These are phyloP conservation scores for Phalangium opilio DNA, from an alignment of 2,888 invertebrate species.

Conservation along the genomic window DNA sequence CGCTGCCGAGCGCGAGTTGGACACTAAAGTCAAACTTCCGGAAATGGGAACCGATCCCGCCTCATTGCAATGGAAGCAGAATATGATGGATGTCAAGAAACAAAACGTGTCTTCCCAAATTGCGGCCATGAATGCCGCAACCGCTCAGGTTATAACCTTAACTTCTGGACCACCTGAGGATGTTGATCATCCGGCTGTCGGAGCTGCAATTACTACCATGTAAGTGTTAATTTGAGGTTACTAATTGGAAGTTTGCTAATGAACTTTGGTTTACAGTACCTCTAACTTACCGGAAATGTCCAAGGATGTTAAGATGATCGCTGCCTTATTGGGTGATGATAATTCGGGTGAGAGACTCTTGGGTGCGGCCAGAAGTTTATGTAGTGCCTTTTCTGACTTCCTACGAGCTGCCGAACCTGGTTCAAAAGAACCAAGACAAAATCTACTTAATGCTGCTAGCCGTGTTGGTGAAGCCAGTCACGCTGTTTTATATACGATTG, in stretches of 20 bases:
- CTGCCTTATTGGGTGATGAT: slow-evolving; percentile 76
- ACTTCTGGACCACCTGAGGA: slow-evolving; percentile 71
- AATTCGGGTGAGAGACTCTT: slow-evolving; percentile 67
- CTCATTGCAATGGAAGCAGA: slow-evolving; percentile 84
- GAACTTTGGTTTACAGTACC: slow-evolving; percentile 37
- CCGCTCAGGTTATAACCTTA: slow-evolving; percentile 85
- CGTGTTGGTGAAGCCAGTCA: slow-evolving; percentile 93
- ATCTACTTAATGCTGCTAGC: slow-evolving; percentile 82
- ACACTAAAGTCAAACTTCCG: slow-evolving; percentile 44
- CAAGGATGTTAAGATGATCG: slow-evolving; percentile 76
- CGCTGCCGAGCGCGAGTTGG: slow-evolving; percentile 62
- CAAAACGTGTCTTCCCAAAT: slow-evolving; percentile 93
- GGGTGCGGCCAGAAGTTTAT: slow-evolving; percentile 80
- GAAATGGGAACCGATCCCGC: slow-evolving; percentile 65
- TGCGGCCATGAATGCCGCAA: slow-evolving; percentile 98
- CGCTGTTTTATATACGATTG: slow-evolving; percentile 78
- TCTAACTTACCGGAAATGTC: slow-evolving; percentile 93
- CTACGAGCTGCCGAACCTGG: slow-evolving; percentile 91
- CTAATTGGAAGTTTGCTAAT: neutral
- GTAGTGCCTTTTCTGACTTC: slow-evolving; percentile 77
- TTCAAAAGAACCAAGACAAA: slow-evolving; percentile 81
- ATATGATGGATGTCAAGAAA: slow-evolving; percentile 81
- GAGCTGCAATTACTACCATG: slow-evolving; percentile 92
- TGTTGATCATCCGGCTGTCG: slow-evolving; percentile 87
- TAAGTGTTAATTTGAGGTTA: slow-evolving; percentile 11